Evolutionary conservation across 37 sponge, comb jelly and placozoan species (phyloP), one percentile per base, ranked within the genome.

Genomic region (Theonella swinhoei): DNA sequence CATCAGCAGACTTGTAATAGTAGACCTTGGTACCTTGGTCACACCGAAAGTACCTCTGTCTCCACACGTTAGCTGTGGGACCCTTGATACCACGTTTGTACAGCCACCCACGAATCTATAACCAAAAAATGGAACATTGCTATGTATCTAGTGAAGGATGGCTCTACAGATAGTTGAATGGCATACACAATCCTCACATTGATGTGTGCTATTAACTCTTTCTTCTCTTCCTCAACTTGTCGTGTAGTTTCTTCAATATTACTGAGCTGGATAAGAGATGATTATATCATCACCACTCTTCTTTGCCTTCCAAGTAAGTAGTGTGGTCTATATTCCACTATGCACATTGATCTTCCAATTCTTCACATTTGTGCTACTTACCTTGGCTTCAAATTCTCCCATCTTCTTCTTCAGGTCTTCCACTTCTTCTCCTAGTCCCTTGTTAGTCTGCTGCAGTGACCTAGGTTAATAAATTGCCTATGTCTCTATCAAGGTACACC

Each of bases 11-110:
- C 79, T 90, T 94, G 88, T 90, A 94, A 72, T 94, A 94, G 69
- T 70, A 81, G 5, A 94, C 39, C 64, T 75, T 90, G 54, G 76
- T 75, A 23, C 88, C 91, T 47, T 87, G 78, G 65, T 85, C 91
- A 7, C 80, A 80, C n/a, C 82, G 63, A 80, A 94, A 94, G 85
- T 84, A 94, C 28, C 94, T 63, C 35, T 88, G 79, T 37, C 94
- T 84, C 82, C 81, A 94, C 24, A 78, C 69, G 69, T 77, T 83
- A 14, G 88, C 91, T 1, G 94, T 94, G 36, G 88, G 91, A n/a
- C 94, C 94, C 42, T 75, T 84, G 7, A 84, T 67, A 0, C 94
- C 94, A 74, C 85, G 64, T 79, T 94, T 94, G 33, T 35, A 81
- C 82, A 94, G 72, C 85, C 85, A 94, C 0, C 94, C 94, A 64